Evolutionary conservation across 2,113 vertebrate species (phyloP).

Genomic region (Pterocles orientalis): DNA sequence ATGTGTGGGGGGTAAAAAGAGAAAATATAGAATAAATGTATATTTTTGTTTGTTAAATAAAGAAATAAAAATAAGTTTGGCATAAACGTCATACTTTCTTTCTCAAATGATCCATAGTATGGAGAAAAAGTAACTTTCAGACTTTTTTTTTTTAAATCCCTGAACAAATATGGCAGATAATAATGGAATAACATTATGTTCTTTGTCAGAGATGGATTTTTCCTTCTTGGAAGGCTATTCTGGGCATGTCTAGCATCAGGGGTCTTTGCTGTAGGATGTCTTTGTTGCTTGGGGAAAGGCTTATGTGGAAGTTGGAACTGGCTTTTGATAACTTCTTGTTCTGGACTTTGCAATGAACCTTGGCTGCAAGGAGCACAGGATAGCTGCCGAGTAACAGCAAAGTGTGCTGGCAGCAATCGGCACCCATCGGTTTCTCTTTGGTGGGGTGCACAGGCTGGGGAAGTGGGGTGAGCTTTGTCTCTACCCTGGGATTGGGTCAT

Average conservation of each 20-base stretch:
- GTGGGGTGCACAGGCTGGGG: neutral
- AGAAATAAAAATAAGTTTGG: conserved; percentile 65
- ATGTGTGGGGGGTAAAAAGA: neutral
- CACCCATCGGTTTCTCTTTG: neutral
- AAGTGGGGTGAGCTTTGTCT: neutral
- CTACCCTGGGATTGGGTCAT: neutral
- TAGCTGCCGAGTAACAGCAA: neutral
- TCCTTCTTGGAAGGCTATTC: neutral
- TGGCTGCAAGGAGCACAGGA: neutral
- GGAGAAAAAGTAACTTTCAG: neutral
- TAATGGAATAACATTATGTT: neutral
- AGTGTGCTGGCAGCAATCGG: neutral
- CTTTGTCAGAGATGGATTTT: neutral
- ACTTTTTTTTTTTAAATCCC: neutral
- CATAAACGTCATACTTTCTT: conserved; percentile 19
- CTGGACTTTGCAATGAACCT: neutral
- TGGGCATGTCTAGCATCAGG: too few species aligned
- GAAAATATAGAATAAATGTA: conserved; percentile 63
- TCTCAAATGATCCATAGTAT: neutral
- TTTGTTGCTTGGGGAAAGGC: neutral
- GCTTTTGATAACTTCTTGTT: neutral
- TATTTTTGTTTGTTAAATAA: conserved; percentile 75
- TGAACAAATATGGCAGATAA: neutral
- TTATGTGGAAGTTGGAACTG: neutral
- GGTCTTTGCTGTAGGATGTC: neutral